Base-by-base conservation (phyloP, 2,888 invertebrate genomes). In the Marasmarcha lunaedactyla region DNA sequence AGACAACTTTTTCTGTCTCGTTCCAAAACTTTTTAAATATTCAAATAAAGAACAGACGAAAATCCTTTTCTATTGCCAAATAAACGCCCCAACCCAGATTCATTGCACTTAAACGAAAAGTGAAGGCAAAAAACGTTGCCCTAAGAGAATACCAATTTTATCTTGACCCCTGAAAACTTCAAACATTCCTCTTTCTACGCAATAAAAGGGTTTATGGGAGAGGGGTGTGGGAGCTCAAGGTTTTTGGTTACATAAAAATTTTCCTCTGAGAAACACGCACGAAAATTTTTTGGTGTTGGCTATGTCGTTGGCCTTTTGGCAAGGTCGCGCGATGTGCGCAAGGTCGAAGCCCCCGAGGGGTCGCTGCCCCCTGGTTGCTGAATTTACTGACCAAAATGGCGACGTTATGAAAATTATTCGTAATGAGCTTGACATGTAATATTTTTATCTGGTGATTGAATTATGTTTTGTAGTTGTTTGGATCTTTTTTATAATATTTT, bases 231-330 rank as follows among this genome's bases (percentile, higher is more conserved):
- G 33, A n/a, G n/a, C n/a, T 68, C 74, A 48, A 12, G 26, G 35
- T 14, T 36, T n/a, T 14, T 70, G 67, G 72, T 46, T 50, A 43
- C 50, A 55, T 51, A 50, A 42, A 51, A 68, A 71, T 74, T 78
- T 78, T 76, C 73, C 71, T 68, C 59, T 51, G 65, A 73, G 74
- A 76, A 77, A 77, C 76, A 70, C 63, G 60, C 55, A 68, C 67
- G 70, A 74, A 77, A 77, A 74, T 71, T 68, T n/a, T 57, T 5
- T 5, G 55, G 49, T 30, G n/a, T 30, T 47, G 20, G 20, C 20
- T 20, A 47, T 59, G 71, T 64, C 67, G 55, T 59, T 57, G 68
- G 61, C 65, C 72, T 52, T 43, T 36, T 20, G 46, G 52, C 76
- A 79, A 79, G 79, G 79, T 76, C 78, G 71, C 35, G 40, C 14